These are phyloP conservation scores for Echiichthys vipera DNA, from an alignment of 2,797 vertebrate species.

Conservation along the genomic window DNA sequence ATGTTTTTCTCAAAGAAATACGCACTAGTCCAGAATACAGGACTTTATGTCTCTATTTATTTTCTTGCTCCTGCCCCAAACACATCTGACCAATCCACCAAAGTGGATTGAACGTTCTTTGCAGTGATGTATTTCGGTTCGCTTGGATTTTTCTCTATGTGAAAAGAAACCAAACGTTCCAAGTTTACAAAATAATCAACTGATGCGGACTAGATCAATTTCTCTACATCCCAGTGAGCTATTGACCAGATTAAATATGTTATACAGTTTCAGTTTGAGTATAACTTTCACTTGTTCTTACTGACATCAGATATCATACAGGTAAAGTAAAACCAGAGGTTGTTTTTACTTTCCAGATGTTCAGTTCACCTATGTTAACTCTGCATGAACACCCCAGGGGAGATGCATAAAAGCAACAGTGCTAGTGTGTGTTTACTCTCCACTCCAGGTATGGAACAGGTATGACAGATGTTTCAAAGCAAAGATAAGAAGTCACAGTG, in stretches of 20 bases:
- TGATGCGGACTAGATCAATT: too few relatives aligned
- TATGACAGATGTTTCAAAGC: conserved; percentile 5
- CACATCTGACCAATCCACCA: too few relatives aligned
- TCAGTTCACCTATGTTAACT: not conserved
- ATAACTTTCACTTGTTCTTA: not conserved
- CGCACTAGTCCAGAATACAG: too few relatives aligned
- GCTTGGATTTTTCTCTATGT: too few relatives aligned
- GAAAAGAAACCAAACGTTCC: too few relatives aligned
- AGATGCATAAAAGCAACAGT: not conserved
- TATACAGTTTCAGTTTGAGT: not conserved
- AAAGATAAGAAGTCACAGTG: conserved; percentile 7
- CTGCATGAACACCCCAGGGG: not conserved
- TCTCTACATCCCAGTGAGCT: not conserved
- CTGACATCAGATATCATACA: not conserved
- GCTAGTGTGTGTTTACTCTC: not conserved
- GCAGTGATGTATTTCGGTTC: too few relatives aligned
- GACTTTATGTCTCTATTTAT: too few relatives aligned
- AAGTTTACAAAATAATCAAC: too few relatives aligned
- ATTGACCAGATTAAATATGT: not conserved
- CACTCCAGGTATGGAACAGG: not conserved
- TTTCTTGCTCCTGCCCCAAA: too few relatives aligned
- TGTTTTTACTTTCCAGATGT: conserved; percentile 3
- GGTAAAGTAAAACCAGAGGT: not conserved
- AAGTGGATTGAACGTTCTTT: too few relatives aligned
- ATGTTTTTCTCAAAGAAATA: too few relatives aligned